Base-by-base conservation (phyloP, 2,113 vertebrate genomes). In the Ptilorrhoa leucosticta region DNA sequence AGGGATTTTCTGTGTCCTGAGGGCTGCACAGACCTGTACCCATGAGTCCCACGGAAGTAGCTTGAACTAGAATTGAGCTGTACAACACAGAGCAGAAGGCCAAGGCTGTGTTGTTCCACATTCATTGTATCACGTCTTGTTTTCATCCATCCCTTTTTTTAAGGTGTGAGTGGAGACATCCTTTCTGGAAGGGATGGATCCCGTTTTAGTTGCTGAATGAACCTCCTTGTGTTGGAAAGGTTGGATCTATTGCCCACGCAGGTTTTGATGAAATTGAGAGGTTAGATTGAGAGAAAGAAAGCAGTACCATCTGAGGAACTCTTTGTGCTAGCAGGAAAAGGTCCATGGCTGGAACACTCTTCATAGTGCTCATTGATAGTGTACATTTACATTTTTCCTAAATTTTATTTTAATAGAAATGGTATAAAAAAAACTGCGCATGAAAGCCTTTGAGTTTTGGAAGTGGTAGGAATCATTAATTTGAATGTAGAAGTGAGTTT, bases 31-130 rank as follows among this genome's bases (percentile, higher is more conserved):
- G 39, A 48, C 8, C 11, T 58, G 22, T 15, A 20, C 20, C 33
- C 2, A 0, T 14, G 56, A 51, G 51, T 50, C 10, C 42, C 27
- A 45, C 2, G 2, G 63, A 87, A 63, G 45, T 7, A n/a, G 13
- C 27, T 78, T 50, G 51, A 63, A 12, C 30, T 63, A 13, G 45
- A 42, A 37, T 20, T 33, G 28, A 54, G 17, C 42, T 83, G 39
- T 57, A 26, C 1, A 2, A 10, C 3, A 13, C 4, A 10, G 33
- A 47, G 22, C 35, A 31, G 21, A 40, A 58, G 24, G 54, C 9
- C 5, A 24, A 13, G 70, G 53, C 44, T 2, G 5, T 54, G 35
- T 58, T 78, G 17, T 27, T 93, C 35, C 76, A 40, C 13, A 4
- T 53, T 92, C 22, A 39, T 60, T 37, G 13, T 19, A 53, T 61